Base-by-base conservation (phyloP, 2,888 invertebrate genomes). In the Branchellion lobata region DNA sequence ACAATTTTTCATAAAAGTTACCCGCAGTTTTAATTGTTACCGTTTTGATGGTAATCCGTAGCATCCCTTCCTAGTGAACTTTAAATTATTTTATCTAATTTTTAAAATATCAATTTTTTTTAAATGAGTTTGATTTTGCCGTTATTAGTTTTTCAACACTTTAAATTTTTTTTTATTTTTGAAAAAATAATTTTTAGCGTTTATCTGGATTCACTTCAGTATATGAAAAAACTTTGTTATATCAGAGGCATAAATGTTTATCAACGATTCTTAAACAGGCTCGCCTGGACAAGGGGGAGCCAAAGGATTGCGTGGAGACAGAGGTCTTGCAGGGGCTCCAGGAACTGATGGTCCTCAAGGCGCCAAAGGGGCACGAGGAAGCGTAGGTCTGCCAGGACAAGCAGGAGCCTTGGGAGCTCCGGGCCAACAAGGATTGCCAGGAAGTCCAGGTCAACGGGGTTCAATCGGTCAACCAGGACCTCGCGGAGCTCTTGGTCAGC, bases 391-490 rank as follows among this genome's bases (percentile, higher is more conserved):
- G n/a, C 47, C 69, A 8, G 81, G 81, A 36, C 53, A 51, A 21
- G 21, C 83, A 47, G 83, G 83, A 18, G 65, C 68, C 27, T 61
- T 78, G 14, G 83, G 83, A 8, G 78, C 75, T 29, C 24, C 81
- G 5, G 83, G 82, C 8, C 78, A 72, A 27, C 80, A 61, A 31
- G 84, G 84, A 1, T 71, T 71, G 31, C 80, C 80, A 27, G 75
- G 75, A 78, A 80, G 61, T 81, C 1, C 36, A 24, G 74, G 74
- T 24, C 69, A 36, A 27, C 76, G 34, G 8, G 81, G 71, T 61
- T 78, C 74, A 2, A 61, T 77, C 34, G 79, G 79, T 31, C 74
- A 80, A 47, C 80, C 75, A 29, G 82, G 82, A 71, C 40, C 78
- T n/a, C 79, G 79, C 33, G 82, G 81, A 31, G 36, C n/a, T 18